phyloP scores from a whole-genome alignment of 2,797 vertebrate genomes.

The Sarcophilus harrisii region DNA sequence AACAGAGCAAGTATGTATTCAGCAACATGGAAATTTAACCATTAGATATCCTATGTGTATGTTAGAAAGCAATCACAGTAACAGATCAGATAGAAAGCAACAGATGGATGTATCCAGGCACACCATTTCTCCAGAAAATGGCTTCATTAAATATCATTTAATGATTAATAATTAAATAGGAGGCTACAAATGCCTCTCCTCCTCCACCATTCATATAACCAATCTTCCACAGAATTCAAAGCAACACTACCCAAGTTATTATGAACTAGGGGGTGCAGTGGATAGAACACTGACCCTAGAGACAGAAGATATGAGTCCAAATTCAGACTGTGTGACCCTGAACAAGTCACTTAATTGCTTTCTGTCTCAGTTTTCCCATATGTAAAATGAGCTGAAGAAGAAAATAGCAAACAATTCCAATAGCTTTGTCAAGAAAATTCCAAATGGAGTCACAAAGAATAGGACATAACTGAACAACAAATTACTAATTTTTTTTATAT shows the following conservation, averaged over 20 bases:
- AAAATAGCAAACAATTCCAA: not conserved
- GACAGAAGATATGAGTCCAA: not conserved
- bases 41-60: not conserved
- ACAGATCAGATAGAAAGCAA: not conserved
- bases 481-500: not conserved
- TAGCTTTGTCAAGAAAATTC: not conserved
- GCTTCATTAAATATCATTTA: not conserved
- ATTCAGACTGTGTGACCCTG: not conserved
- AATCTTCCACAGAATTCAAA: not conserved
- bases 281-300: not conserved
- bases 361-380: not conserved
- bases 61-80: conserved; percentile 1
- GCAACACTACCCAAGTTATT: not conserved
- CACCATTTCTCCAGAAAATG: not conserved
- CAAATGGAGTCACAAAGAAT: not conserved
- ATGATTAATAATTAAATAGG: too few species aligned
- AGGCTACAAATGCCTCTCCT: not conserved
- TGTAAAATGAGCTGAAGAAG: not conserved
- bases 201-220: not conserved
- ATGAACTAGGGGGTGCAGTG: not conserved
- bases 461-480: not conserved
- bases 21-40: conserved; percentile 50
- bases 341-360: not conserved
- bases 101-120: not conserved
- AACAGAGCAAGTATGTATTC: conserved; percentile 41